Evolutionary conservation across 2,113 vertebrate genomes (phyloP).

Genomic region (Pteropus alecto): DNA sequence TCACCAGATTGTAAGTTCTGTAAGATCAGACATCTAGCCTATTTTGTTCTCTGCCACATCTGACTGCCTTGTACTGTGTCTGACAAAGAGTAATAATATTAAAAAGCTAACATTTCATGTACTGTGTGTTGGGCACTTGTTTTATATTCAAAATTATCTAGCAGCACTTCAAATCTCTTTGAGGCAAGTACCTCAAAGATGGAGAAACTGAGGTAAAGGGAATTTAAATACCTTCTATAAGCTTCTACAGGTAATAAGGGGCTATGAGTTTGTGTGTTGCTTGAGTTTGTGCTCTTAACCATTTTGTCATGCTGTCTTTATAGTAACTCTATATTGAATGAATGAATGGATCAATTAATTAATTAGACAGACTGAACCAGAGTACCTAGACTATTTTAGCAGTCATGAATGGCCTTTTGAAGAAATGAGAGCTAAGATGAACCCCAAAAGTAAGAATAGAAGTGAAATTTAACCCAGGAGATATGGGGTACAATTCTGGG

Average conservation of each 20-base stretch:
- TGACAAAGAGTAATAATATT: not conserved
- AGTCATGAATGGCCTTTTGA: not conserved
- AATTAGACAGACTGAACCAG: not conserved
- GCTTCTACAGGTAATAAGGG: not conserved
- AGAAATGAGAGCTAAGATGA: not conserved
- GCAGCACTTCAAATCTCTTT: not conserved
- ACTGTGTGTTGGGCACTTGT: not conserved
- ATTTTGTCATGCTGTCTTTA: not conserved
- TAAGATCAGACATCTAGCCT: not conserved
- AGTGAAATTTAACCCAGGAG: not conserved
- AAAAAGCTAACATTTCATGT: not conserved
- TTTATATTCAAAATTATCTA: not conserved
- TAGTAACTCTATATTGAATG: not conserved
- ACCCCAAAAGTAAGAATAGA: not conserved
- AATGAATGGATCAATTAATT: not conserved
- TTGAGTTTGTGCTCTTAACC: not conserved
- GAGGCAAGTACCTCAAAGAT: not conserved
- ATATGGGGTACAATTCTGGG: no score
- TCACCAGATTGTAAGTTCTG: not conserved
- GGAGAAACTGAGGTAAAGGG: slow-evolving; percentile 14
- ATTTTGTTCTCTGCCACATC: not conserved
- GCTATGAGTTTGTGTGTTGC: not conserved
- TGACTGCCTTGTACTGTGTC: no score
- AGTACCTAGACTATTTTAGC: not conserved
- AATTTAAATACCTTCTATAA: not conserved